These are phyloP conservation scores for Anoncus sp. DNA, from an alignment of 2,888 invertebrate species.

Conservation along the genomic window DNA sequence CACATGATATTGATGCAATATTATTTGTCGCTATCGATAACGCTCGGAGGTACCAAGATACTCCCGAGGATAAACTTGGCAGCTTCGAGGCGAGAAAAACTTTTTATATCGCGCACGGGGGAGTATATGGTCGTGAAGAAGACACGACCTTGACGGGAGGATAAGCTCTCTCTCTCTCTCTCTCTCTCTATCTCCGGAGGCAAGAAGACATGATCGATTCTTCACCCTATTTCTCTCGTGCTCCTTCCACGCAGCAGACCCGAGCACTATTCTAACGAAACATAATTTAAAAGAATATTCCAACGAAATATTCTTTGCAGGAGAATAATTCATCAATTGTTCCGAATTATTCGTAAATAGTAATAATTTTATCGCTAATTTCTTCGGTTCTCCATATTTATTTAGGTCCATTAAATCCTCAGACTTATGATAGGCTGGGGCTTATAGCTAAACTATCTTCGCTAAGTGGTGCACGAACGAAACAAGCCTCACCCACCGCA, in stretches of 20 bases:
- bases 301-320: background rate
- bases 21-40: slow-evolving; percentile 43
- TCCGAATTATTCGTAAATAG: background rate
- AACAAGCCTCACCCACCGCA: too few relatives aligned
- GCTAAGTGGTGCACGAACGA: slow-evolving; percentile 7
- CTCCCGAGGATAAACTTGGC: slow-evolving; percentile 30
- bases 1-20: slow-evolving; percentile 23
- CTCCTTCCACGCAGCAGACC: background rate
- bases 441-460: slow-evolving; percentile 10
- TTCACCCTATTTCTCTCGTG: background rate
- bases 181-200: background rate
- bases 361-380: background rate
- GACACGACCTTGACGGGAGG: slow-evolving; percentile 48
- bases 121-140: slow-evolving; percentile 10
- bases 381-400: background rate
- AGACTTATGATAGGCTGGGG: background rate
- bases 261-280: background rate
- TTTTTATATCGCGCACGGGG: slow-evolving; percentile 35
- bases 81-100: slow-evolving; percentile 14
- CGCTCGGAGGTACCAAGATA: slow-evolving; percentile 21
- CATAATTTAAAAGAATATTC: background rate
- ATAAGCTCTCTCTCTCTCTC: slow-evolving; percentile 30
- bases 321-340: background rate
- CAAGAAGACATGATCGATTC: slow-evolving; percentile 44
- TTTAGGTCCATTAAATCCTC: background rate